A percentile compares a stretch with the other conserved stretches of the same genome.
Conservation (phyloP, 2,113 vertebrate genomes). For the Seriola quinqueradiata region DNA sequence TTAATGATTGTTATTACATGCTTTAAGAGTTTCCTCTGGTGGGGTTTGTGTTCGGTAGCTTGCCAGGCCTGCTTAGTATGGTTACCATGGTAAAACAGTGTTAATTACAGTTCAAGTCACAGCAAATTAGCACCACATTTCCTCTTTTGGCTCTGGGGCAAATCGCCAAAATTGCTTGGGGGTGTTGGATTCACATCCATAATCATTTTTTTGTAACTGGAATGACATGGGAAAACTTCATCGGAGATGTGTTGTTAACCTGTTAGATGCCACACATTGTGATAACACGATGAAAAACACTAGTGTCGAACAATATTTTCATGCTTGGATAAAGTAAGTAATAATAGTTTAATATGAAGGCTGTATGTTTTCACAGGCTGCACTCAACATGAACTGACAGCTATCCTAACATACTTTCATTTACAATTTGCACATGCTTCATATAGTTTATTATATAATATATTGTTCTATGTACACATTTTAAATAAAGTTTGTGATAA, state of each 20-base stretch:
- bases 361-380: conserved; percentile 3
- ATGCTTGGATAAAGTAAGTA: not conserved
- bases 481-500: conserved; percentile 80
- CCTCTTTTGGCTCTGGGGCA: conserved; percentile 57
- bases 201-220: conserved; percentile 39
- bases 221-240: conserved; percentile 21
- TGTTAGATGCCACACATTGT: conserved; percentile 21
- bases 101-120: conserved; percentile 69
- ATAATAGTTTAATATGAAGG: conserved; percentile 57
- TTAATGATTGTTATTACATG: conserved; percentile 75
- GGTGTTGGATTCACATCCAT: conserved; percentile 40
- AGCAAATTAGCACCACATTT: conserved; percentile 65
- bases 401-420: conserved; percentile 16
- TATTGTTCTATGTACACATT: conserved; percentile 76
- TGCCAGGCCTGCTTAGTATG: conserved; percentile 55
- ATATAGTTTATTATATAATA: conserved; percentile 65
- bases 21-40: conserved; percentile 61
- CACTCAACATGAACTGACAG: not conserved
- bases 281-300: conserved; percentile 36
- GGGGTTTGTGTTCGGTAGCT: conserved; percentile 59
- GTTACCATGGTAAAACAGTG: conserved; percentile 74
- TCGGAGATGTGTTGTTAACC: conserved; percentile 31
- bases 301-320: conserved; percentile 21
- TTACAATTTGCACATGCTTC: conserved; percentile 73
- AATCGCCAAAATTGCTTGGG: conserved; percentile 38